Evolutionary conservation across 2,113 vertebrate species (phyloP).

Genomic region (Pagrus major): DNA sequence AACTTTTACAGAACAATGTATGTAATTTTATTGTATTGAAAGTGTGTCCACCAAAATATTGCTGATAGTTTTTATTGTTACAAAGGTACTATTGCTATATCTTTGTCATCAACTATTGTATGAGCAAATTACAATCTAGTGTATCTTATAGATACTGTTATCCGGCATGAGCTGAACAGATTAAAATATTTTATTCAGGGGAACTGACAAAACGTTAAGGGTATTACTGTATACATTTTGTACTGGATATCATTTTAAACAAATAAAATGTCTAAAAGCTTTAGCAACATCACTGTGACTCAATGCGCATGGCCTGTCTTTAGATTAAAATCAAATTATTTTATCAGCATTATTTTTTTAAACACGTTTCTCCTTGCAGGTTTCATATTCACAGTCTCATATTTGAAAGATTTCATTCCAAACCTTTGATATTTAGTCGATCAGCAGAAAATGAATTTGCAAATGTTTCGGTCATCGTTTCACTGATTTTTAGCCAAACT

Average conservation of each 20-base stretch:
- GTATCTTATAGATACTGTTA: slow-evolving; percentile 99
- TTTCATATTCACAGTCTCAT: too few relatives aligned
- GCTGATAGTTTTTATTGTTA: slow-evolving; percentile 90
- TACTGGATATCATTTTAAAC: slow-evolving; percentile 98
- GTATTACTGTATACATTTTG: slow-evolving; percentile 97
- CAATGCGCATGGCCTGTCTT: not conserved
- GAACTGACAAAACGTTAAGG: slow-evolving; percentile 85
- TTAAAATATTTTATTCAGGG: slow-evolving; percentile 92
- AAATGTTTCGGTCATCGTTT: too few relatives aligned
- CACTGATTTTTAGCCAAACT: too few relatives aligned
- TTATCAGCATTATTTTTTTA: too few relatives aligned
- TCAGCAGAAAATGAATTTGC: too few relatives aligned
- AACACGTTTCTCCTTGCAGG: not conserved
- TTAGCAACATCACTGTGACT: not conserved
- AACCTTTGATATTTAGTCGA: too few relatives aligned
- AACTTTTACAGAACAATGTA: slow-evolving; percentile 91
- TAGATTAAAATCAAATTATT: not conserved
- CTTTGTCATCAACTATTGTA: slow-evolving; percentile 80
- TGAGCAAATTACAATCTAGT: slow-evolving; percentile 87
- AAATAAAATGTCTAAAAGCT: slow-evolving; percentile 88
- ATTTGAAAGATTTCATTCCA: too few relatives aligned
- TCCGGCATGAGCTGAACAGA: slow-evolving; percentile 91
- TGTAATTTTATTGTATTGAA: slow-evolving; percentile 89
- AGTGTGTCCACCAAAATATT: slow-evolving; percentile 88
- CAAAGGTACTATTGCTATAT: slow-evolving; percentile 92